Conservation (phyloP, 2,113 vertebrate genomes). For the Mesocricetus auratus region DNA sequence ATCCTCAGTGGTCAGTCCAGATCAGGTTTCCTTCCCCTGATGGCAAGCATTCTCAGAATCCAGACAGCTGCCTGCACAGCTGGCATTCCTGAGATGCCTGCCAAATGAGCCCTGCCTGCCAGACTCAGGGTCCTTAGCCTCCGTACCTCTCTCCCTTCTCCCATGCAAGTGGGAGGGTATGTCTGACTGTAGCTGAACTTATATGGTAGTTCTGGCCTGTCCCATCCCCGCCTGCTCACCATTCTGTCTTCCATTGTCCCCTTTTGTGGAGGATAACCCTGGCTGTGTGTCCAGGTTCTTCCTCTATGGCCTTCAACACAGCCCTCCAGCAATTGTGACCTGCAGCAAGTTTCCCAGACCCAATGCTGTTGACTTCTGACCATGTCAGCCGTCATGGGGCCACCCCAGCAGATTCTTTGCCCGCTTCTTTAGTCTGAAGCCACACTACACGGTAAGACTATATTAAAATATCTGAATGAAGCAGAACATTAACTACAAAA, state of each 20-base stretch:
- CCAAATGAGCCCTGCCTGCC: neutral
- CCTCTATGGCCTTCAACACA: neutral
- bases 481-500: neutral
- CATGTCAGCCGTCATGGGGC: fast-evolving
- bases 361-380: neutral
- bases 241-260: no score
- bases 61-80: no score
- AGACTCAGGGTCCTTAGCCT: neutral
- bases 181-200: neutral
- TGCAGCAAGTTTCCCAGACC: neutral
- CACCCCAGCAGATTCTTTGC: neutral
- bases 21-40: no score
- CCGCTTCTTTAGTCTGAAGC: neutral
- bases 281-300: neutral
- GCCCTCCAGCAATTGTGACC: neutral
- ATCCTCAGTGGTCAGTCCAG: neutral
- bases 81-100: neutral
- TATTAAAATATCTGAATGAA: neutral
- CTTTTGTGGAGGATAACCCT: neutral
- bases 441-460: no score
- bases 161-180: neutral
- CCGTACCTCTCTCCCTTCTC: neutral
- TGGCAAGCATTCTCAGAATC: no score
- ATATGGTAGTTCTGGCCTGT: neutral
- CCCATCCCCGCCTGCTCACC: neutral